Evolutionary conservation across 2,113 vertebrate species (phyloP), one percentile per base, ranked within the genome.

Genomic region (Empidonax alnorum): DNA sequence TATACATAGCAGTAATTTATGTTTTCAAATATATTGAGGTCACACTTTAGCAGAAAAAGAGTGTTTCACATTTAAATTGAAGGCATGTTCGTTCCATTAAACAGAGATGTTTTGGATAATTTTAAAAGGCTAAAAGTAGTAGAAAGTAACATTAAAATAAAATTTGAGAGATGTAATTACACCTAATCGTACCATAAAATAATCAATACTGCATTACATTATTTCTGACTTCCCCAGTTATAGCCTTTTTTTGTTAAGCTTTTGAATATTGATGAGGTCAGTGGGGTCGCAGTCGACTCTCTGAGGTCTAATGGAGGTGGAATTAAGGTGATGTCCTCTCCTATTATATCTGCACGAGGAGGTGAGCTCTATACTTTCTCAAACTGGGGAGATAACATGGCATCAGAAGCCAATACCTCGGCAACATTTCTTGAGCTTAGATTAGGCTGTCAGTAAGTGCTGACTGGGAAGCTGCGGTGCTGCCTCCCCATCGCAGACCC

Each of bases 91-190:
- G 50, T 98, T 97, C 98, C 98, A 98, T 98, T 98, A 98, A 98
- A 98, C 12, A 87, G 96, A 97, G 96, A 96, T 98, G 97, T 98
- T 98, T 98, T 97, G 98, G 98, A 96, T 98, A 97, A 98, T 98
- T 98, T 98, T 98, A 98, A 98, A 98, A 97, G 97, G 96, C 98
- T 98, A 98, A 98, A 98, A 98, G 97, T 98, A 98, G 98, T 98
- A 97, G 97, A 98, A 98, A 98, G 98, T 98, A 98, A 97, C 97
- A 98, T 98, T 98, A 98, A 98, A 98, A 98, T 98, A 98, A 98
- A 98, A 98, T 98, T 98, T 98, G 97, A 98, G 98, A 98, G 97
- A 98, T 98, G 98, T 98, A 98, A 98, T 98, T 98, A 98, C 98
- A 97, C 97, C 97, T 98, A 98, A 98, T 98, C 97, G 93, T 98